A percentile compares a stretch with the other conserved stretches of the same genome.
Evolutionary conservation across 2,113 vertebrate genomes (phyloP).

Genomic region (Saccopteryx bilineata): DNA sequence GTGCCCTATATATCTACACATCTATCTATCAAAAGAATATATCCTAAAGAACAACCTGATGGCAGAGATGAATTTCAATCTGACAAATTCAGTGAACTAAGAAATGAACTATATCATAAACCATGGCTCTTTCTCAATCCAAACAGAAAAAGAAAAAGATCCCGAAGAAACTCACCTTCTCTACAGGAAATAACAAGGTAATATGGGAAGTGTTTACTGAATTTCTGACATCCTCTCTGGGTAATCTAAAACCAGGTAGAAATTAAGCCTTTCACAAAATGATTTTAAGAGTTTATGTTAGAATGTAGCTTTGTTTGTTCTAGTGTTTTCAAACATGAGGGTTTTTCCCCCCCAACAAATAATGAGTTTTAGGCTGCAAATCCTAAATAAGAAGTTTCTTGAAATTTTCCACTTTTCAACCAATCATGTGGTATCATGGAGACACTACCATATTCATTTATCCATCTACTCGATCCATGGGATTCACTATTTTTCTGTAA

Average conservation of each 20-base stretch:
- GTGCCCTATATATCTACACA: neutral
- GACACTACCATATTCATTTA: constrained; percentile 45
- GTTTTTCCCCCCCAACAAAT: neutral
- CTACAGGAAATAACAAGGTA: neutral
- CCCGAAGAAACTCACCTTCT: neutral
- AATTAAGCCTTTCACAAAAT: neutral
- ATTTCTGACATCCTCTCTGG: neutral
- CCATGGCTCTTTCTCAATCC: constrained; percentile 16
- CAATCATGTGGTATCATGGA: neutral
- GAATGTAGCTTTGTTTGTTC: neutral
- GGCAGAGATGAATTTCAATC: constrained; percentile 69
- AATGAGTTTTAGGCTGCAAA: neutral
- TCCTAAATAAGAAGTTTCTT: neutral
- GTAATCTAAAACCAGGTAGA: neutral
- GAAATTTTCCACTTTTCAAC: constrained; percentile 18
- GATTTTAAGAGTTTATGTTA: constrained; percentile 13
- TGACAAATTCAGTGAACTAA: constrained; percentile 66
- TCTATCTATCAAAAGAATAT: constrained; percentile 28
- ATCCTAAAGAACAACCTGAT: constrained; percentile 55
- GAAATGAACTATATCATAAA: constrained; percentile 68
- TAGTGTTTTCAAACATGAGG: neutral
- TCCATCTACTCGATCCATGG: constrained; percentile 42
- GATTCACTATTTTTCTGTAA: constrained; percentile 68
- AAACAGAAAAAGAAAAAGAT: neutral
- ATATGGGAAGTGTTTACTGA: neutral